Evolutionary conservation across 2,797 vertebrate genomes (phyloP).

Genomic region (Neoniphon sammara): DNA sequence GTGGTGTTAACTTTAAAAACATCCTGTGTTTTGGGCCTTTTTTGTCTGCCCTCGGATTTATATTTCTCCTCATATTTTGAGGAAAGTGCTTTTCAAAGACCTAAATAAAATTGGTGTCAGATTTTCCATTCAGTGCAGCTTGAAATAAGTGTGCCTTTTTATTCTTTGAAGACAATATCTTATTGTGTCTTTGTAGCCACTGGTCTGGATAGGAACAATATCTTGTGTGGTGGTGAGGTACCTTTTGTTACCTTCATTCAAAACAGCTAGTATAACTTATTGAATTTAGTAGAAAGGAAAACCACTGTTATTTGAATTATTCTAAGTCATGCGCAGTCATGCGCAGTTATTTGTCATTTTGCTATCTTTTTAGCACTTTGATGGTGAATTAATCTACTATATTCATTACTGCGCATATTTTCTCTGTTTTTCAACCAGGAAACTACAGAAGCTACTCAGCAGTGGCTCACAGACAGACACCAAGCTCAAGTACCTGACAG

Average conservation of each 20-base stretch:
- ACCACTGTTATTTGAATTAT: neutral
- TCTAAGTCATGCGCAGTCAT: neutral
- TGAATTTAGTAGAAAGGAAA: neutral
- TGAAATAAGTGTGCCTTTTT: constrained; percentile 27
- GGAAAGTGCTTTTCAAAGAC: constrained; percentile 26
- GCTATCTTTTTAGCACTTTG: neutral
- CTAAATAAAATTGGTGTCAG: constrained; percentile 46
- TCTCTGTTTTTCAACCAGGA: constrained; percentile 77
- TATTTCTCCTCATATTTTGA: constrained; percentile 42
- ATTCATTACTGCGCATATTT: neutral
- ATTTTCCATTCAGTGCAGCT: constrained; percentile 38
- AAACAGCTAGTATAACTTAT: neutral
- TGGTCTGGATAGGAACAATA: neutral
- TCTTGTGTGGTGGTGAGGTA: constrained; percentile 2
- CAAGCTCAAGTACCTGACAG: constrained; percentile 91
- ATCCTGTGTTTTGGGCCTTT: neutral
- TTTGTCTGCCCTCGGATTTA: constrained; percentile 24
- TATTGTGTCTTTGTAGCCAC: constrained; percentile 16
- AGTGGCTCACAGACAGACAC: constrained; percentile 71
- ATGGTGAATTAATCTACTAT: neutral
- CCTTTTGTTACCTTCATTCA: constrained; percentile 11
- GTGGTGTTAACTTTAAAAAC: neutral
- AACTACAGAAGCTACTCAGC: constrained; percentile 82
- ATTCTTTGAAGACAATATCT: constrained; percentile 12
- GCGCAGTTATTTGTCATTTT: neutral